Conservation (phyloP, 2,888 invertebrate genomes). For the Cephus pygmeus region DNA sequence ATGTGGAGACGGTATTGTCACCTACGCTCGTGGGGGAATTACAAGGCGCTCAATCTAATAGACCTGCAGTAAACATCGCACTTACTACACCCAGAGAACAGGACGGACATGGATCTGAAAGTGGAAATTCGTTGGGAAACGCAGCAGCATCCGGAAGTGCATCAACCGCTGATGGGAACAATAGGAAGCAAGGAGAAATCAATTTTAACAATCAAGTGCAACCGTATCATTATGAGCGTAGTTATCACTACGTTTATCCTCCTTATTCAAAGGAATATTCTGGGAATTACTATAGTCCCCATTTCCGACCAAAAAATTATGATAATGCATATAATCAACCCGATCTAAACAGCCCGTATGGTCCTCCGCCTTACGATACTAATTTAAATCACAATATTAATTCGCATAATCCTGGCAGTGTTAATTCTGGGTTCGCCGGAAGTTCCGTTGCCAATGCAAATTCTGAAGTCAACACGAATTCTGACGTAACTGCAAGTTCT, state of each 20-base stretch:
- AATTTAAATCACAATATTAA: background rate
- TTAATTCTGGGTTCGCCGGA: background rate
- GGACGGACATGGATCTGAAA: background rate
- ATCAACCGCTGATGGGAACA: background rate
- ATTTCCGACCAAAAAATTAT: conserved; percentile 9
- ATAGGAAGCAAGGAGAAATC: conserved; percentile 9
- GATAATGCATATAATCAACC: conserved; percentile 8
- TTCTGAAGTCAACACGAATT: conserved; percentile 3
- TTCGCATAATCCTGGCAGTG: background rate
- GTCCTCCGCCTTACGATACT: background rate
- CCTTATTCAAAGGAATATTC: conserved; percentile 10
- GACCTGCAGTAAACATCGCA: conserved; percentile 22
- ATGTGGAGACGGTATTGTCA: conserved; percentile 45
- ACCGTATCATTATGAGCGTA: conserved; percentile 20
- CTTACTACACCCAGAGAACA: conserved; percentile 11
- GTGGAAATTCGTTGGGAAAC: background rate
- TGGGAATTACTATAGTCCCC: conserved; percentile 11
- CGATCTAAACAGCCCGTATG: conserved; percentile 10
- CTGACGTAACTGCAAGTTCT: background rate
- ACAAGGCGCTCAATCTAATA: conserved; percentile 29
- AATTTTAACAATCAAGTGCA: conserved; percentile 17
- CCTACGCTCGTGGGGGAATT: conserved; percentile 37
- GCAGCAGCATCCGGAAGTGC: conserved; percentile 12
- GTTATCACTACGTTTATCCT: conserved; percentile 20
- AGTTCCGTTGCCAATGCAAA: background rate